Conservation (phyloP, 2,797 vertebrate genomes). For the Syngnathus rostellatus region DNA sequence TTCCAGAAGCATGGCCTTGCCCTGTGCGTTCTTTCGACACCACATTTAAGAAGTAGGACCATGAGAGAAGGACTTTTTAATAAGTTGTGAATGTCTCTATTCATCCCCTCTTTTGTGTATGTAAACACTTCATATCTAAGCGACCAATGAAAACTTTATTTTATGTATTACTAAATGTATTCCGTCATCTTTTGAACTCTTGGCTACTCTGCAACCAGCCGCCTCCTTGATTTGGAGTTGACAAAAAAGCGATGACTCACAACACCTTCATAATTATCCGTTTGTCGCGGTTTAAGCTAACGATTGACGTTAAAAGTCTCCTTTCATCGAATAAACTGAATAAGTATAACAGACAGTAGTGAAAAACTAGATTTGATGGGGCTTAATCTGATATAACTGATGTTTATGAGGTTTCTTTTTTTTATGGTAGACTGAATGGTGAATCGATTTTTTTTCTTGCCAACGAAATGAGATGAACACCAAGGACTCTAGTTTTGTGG, state of each 20-base stretch:
- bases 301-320: neutral
- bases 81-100: neutral
- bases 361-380: neutral
- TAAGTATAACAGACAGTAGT: neutral
- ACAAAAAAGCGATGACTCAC: neutral
- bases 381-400: neutral
- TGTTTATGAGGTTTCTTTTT: neutral
- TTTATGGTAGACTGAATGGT: neutral
- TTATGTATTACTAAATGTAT: neutral
- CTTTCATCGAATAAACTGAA: neutral
- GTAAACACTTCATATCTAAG: conserved; percentile 4
- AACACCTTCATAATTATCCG: neutral
- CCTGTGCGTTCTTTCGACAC: no score
- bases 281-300: neutral
- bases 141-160: conserved; percentile 2
- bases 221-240: neutral
- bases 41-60: neutral
- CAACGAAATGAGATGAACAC: no score
- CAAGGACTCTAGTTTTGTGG: no score
- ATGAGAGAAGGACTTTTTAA: neutral
- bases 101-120: neutral
- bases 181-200: neutral
- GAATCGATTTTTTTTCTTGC: neutral
- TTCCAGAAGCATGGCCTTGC: no score
- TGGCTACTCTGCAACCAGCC: neutral